Evolutionary conservation across 2,888 invertebrate species (phyloP).

Genomic region (Neoaliturus tenellus): DNA sequence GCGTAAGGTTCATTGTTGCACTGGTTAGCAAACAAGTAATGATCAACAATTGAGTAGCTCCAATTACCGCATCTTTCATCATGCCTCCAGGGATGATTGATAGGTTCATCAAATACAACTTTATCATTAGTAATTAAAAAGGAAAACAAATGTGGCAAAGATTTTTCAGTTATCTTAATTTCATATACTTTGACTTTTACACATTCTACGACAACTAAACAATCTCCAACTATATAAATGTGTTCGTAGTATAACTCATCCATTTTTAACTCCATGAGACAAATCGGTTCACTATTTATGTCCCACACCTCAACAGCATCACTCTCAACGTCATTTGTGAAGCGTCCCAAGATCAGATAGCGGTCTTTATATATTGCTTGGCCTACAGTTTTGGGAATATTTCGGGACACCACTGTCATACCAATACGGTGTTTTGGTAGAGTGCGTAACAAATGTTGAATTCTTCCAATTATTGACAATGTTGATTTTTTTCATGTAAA

Average conservation of each 20-base stretch:
- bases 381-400: neutral
- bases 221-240: neutral
- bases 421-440: neutral
- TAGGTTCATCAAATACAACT: neutral
- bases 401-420: neutral
- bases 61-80: neutral
- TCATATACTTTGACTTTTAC: neutral
- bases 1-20: neutral
- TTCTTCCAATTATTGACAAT: neutral
- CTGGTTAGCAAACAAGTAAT: neutral
- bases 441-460: neutral
- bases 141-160: neutral
- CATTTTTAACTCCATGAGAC: neutral
- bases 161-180: neutral
- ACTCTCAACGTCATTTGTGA: slow-evolving; percentile 19
- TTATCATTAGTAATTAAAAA: neutral
- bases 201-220: slow-evolving; percentile 2
- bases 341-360: slow-evolving; percentile 18
- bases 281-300: neutral
- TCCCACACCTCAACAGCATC: slow-evolving; percentile 17
- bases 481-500: neutral
- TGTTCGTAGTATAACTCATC: neutral
- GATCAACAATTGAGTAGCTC: neutral
- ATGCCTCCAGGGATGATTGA: neutral
- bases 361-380: slow-evolving; percentile 7